Evolutionary conservation across 2,888 invertebrate species (phyloP).

Genomic region (Adelphocoris suturalis): DNA sequence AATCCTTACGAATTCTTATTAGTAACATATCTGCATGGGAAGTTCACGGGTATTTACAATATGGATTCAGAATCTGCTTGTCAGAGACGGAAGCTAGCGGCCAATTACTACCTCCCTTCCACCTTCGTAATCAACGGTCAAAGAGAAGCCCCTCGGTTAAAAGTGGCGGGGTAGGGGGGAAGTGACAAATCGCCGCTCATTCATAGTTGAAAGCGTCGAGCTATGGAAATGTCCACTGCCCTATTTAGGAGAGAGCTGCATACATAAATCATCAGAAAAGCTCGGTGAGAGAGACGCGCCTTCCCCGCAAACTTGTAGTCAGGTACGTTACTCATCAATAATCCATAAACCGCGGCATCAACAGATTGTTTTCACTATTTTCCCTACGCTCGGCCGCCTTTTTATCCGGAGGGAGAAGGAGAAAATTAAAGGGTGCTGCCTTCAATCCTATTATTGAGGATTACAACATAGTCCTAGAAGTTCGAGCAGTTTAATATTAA

Average conservation of each 20-base stretch:
- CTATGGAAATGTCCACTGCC: slow-evolving; percentile 46
- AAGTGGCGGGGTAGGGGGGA: not conserved
- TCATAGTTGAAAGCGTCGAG: slow-evolving; percentile 58
- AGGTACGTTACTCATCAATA: slow-evolving; percentile 47
- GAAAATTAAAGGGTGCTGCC: too few relatives aligned
- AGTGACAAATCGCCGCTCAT: slow-evolving; percentile 55
- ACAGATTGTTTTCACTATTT: slow-evolving; percentile 41
- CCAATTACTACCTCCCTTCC: not conserved
- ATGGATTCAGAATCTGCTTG: not conserved
- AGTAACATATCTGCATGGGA: too few relatives aligned
- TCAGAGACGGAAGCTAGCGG: not conserved
- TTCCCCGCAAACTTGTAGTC: slow-evolving; percentile 3
- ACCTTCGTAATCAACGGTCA: slow-evolving; percentile 38
- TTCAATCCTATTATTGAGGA: too few relatives aligned
- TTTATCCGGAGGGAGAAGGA: not conserved
- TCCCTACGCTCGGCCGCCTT: not conserved
- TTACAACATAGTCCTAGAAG: too few relatives aligned
- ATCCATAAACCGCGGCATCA: slow-evolving; percentile 53
- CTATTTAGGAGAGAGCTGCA: slow-evolving; percentile 42
- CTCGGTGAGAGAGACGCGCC: slow-evolving; percentile 26
- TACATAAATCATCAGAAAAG: slow-evolving; percentile 56
- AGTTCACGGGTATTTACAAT: too few relatives aligned
- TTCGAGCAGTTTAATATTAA: too few relatives aligned
- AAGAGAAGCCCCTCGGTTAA: slow-evolving; percentile 7
- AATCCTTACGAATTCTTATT: too few relatives aligned